Evolutionary conservation across 2,888 invertebrate species (phyloP), one percentile per base, ranked within the genome.

Genomic region (Tubulanus polymorphus): DNA sequence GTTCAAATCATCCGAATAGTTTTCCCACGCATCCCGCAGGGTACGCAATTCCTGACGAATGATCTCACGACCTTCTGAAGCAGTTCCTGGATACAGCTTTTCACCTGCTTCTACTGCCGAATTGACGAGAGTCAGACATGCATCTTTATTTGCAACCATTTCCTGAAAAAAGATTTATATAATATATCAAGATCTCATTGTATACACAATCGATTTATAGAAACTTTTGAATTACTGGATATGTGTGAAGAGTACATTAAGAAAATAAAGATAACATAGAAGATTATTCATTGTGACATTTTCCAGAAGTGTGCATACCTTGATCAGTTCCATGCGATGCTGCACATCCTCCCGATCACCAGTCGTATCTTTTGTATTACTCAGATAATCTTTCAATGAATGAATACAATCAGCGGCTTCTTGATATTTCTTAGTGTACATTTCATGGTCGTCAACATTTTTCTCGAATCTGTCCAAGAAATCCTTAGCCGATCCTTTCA

Each of bases 21-120:
- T 85, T 69, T 95, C 94, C 94, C 94, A 95, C 41, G 87, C 81
- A 1, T 88, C 88, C 64, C 93, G 84, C 50, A 95, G 83, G 60
- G 87, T 86, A 61, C 78, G 71, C 51, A 95, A 82, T 73, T 93
- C 92, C 73, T 93, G 91, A 15, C 95, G 84, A 55, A 95, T 89
- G 3, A 89, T 86, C 82, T 95, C 95, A 66, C 95, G 85, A 1
- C 95, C 95, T 71, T 95, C 93, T 0, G 94, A 93, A 49, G 93
- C 92, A 0, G 95, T 95, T 70, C 93, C 93, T 0, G 89, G 86
- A 71, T 94, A 95, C 0, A 96, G 81, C 76, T 90, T 91, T 80
- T 96, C 95, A 1, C 94, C 94, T 30, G 88, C 84, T 69, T 92
- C 92, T 12, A 93, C 84, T 3, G 93, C 84, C 47, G 88, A 86